A percentile compares a stretch with the other conserved stretches of the same genome.
Evolutionary conservation across 2,888 invertebrate species (phyloP).

Genomic region (Pseudococcus longispinus): DNA sequence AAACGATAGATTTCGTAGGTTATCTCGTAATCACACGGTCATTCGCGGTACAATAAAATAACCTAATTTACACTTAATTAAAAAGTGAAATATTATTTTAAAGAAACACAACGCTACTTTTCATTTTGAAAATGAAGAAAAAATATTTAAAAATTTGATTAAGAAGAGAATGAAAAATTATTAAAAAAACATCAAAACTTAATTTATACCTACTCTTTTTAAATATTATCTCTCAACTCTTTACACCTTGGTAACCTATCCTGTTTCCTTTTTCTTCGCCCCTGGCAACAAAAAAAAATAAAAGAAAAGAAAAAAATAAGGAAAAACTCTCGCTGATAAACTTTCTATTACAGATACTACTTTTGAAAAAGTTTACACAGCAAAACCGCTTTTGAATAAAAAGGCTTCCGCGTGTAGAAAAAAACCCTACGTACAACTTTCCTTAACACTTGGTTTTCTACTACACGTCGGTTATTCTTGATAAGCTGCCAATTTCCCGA

Average conservation of each 20-base stretch:
- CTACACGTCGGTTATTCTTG: conserved; percentile 36
- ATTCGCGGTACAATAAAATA: not conserved
- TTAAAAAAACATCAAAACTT: conserved; percentile 11
- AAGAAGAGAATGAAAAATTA: not conserved
- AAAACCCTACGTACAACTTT: not conserved
- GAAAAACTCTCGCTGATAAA: not conserved
- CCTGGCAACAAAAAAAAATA: not conserved
- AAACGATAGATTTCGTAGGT: not conserved
- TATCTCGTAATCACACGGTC: not conserved
- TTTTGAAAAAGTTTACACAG: not conserved
- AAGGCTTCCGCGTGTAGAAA: not conserved
- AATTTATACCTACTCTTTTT: not conserved
- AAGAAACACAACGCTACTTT: not conserved
- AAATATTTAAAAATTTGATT: not conserved
- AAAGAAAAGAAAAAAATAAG: not conserved
- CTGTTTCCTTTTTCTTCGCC: too few relatives aligned
- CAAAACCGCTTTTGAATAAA: not conserved
- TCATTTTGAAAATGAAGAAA: not conserved
- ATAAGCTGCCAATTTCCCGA: conserved; percentile 7
- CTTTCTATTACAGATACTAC: not conserved
- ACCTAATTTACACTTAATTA: not conserved
- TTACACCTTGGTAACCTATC: not conserved
- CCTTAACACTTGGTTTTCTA: not conserved
- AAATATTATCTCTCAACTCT: not conserved
- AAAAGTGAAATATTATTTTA: not conserved